These are phyloP conservation scores for Spodoptera littoralis DNA, from an alignment of 2,888 invertebrate species.

Conservation along the genomic window DNA sequence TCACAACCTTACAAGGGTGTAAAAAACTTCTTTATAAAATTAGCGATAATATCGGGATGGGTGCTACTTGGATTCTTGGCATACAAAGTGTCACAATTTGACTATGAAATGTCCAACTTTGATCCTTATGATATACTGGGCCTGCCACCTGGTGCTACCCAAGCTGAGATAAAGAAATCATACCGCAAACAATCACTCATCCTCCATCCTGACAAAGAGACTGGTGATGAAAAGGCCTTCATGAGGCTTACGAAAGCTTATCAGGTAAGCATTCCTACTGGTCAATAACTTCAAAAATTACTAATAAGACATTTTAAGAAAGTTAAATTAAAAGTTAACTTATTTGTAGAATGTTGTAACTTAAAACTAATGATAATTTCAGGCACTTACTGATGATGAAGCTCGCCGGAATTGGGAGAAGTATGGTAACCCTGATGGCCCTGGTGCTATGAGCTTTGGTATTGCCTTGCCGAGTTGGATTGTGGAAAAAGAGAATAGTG, in stretches of 20 bases:
- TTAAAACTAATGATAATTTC: slow-evolving; percentile 31
- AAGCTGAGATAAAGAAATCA: slow-evolving; percentile 97
- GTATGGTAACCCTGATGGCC: slow-evolving; percentile 99
- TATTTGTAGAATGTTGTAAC: too few species aligned
- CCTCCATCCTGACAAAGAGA: slow-evolving; percentile 99
- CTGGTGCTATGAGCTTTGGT: slow-evolving; percentile 99
- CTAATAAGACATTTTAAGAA: background rate
- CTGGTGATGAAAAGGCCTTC: slow-evolving; percentile 98
- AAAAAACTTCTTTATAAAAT: slow-evolving; percentile 94
- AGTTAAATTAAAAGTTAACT: slow-evolving; percentile 1
- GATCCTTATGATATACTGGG: slow-evolving; percentile 99
- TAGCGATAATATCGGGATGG: slow-evolving; percentile 95
- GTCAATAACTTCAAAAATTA: background rate
- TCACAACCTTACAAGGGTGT: slow-evolving; percentile 96
- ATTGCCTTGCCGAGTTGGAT: slow-evolving; percentile 99
- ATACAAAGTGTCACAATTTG: slow-evolving; percentile 98
- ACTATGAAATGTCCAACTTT: slow-evolving; percentile 99
- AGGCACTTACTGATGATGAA: slow-evolving; percentile 99
- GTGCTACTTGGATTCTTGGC: slow-evolving; percentile 93
- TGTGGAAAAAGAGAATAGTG: slow-evolving; percentile 99
- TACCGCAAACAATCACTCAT: slow-evolving; percentile 97
- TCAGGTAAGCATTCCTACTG: slow-evolving; percentile 89
- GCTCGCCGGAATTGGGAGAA: slow-evolving; percentile 99
- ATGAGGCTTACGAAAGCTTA: slow-evolving; percentile 98
- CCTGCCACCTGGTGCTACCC: slow-evolving; percentile 95